A percentile compares a stretch with the other conserved stretches of the same genome.
phyloP scores from a whole-genome alignment of 1,140 invertebrate genomes.

The Saccostrea cuccullata region DNA sequence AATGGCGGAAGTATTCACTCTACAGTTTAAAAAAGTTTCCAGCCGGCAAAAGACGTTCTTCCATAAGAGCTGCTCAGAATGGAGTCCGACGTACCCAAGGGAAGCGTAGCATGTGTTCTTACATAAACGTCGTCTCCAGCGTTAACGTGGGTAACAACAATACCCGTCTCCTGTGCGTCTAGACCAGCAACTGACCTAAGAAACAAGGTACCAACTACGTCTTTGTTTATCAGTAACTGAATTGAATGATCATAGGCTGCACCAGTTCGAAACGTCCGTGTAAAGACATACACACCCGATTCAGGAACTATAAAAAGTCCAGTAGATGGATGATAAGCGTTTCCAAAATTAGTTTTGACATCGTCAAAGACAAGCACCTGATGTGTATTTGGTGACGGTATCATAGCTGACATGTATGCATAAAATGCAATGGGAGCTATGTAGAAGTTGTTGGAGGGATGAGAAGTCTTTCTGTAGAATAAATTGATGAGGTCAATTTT shows the following conservation, averaged over 20 bases:
- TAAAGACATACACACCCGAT: constrained; percentile 2
- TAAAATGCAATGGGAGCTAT: constrained; percentile 3
- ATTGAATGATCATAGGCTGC: background rate
- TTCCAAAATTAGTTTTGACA: constrained; percentile 32
- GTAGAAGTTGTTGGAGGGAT: background rate
- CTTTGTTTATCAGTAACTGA: background rate
- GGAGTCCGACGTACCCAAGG: background rate
- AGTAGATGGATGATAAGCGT: background rate
- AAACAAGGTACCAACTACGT: background rate
- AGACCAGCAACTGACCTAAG: background rate
- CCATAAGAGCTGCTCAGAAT: background rate
- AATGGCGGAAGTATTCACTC: too few relatives aligned
- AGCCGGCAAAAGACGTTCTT: constrained; percentile 16
- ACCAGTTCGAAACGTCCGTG: constrained; percentile 1
- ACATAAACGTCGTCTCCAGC: constrained; percentile 23
- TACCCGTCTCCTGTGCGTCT: background rate
- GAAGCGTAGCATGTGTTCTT: background rate
- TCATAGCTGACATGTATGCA: background rate
- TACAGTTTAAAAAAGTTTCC: background rate
- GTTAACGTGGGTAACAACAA: constrained; percentile 2
- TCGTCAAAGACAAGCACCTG: background rate
- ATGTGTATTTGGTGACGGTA: background rate
- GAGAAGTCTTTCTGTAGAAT: background rate
- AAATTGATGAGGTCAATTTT: background rate
- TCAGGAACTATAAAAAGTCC: constrained; percentile 19